Base-by-base conservation (phyloP, 2,113 vertebrate species). In the Cisticola juncidis region DNA sequence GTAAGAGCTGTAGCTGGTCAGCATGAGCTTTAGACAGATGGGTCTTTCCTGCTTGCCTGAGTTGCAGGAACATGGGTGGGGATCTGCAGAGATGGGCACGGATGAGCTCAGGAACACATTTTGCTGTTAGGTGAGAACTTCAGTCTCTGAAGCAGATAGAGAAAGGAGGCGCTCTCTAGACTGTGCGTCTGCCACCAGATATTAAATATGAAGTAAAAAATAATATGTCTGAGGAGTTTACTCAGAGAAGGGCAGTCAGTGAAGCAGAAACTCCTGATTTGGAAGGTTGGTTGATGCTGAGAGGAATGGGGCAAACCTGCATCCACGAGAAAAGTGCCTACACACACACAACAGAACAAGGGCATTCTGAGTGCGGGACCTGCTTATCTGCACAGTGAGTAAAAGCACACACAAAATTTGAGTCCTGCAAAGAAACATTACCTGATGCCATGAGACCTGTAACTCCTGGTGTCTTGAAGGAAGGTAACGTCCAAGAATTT, bases 51-150 rank as follows among this genome's bases (percentile, higher is more conserved):
- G 29, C 21, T 31, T 48, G 38, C 14, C 14, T 36, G 31, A 25
- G 16, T 15, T 57, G 35, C 33, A 54, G 51, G 38, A 64, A 33
- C 11, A 31, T 6, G 0, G 4, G 29, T 26, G 26, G 18, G 21
- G 35, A 45, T 38, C 11, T 35, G 45, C 54, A 65, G 35, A 56
- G 33, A 18, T 18, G 26, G 31, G 51, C 25, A 36, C 21, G 2
- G 31, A 22, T 58, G 40, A 60, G 25, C 40, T 80, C 0, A 0
- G 24, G 44, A 70, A 7, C 26, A 51, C 1, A 0, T 69, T 77
- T 45, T 35, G 8, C n/a, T 77, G 3, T 23, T 57, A 35, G 21
- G 5, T 5, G 21, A 65, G 25, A 50, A 51, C 25, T 44, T 69
- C 5, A 45, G 35, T 28, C 35, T 72, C 33, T 48, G 40, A 60